phyloP scores from a whole-genome alignment of 2,113 vertebrate species.

The Erinaceus europaeus region DNA sequence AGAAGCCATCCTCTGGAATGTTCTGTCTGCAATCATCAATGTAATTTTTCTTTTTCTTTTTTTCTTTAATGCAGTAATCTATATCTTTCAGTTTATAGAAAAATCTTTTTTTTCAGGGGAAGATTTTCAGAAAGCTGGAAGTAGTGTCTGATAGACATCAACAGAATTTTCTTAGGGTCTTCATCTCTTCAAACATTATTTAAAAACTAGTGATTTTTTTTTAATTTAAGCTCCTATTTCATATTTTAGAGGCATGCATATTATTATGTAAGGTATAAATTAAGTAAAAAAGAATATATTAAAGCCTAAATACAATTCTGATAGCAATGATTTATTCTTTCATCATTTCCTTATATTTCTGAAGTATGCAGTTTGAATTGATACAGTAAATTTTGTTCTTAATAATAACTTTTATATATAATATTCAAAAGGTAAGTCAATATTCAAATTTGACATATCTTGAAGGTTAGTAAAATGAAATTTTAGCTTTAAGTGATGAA shows the following conservation, averaged over 20 bases:
- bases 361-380: neutral
- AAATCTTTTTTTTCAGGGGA: neutral
- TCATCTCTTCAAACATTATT: neutral
- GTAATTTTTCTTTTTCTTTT: constrained; percentile 47
- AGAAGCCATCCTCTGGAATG: constrained; percentile 52
- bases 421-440: neutral
- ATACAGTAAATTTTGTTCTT: neutral
- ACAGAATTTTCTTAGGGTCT: neutral
- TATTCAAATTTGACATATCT: neutral
- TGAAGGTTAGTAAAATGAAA: neutral
- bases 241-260: neutral
- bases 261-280: neutral
- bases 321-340: neutral
- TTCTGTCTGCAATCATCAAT: constrained; percentile 47
- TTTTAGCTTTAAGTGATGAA: constrained; percentile 13
- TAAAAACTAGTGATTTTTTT: neutral
- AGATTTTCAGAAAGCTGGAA: constrained; percentile 28
- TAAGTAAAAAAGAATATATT: neutral
- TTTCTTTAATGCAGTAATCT: constrained; percentile 55
- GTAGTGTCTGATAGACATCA: constrained; percentile 18
- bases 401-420: neutral
- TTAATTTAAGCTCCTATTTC: constrained; percentile 7
- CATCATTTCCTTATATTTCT: neutral
- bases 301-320: neutral
- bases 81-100: neutral